Evolutionary conservation across 2,113 vertebrate genomes (phyloP), one percentile per base, ranked within the genome.

Genomic region (Caretta caretta): DNA sequence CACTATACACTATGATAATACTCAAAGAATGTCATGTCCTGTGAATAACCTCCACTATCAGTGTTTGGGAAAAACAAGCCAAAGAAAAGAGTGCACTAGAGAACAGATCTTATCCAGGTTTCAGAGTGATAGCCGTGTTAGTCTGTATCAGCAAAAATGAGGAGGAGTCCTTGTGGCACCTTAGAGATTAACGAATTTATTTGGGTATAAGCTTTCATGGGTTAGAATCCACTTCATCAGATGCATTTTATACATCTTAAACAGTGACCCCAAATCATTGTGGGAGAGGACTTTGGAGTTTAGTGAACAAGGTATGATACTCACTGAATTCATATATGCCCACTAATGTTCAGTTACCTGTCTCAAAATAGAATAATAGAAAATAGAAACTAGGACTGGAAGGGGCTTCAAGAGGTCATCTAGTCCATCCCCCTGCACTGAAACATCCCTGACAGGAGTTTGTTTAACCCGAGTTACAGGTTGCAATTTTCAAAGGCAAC

Each of bases 301-400:
- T 29, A 80, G 10, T 0, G 0, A 49, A 80, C 0, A 0, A 57
- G 4, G 53, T 6, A 24, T 48, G 48, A 19, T 0, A 51, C 53
- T 84, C 51, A 22, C 29, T 31, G 49, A 82, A 10, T 65, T 31
- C 25, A 76, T 56, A 48, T 3, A 86, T 50, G n/a, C 31, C 6
- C 35, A 25, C 10, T 0, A 56, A 48, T 14, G 10, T 11, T n/a
- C 69, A 86, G 1, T 25, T 46, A 19, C 0, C 1, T 1, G 46
- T 80, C 80, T 80, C 25, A 48, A 27, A 29, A 10, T 3, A 72
- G n/a, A 72, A 72, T 62, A 12, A 62, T 6, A 59, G 25, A 59
- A 29, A 27, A 62, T 29, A 7, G 59, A 16, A 62, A 31, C 59
- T 62, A 62, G 7, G 62, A 69, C 25, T 57, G 19, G 17, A 90